These are phyloP conservation scores for Natrix natrix DNA, from an alignment of 2,797 vertebrate genomes.

Conservation along the genomic window DNA sequence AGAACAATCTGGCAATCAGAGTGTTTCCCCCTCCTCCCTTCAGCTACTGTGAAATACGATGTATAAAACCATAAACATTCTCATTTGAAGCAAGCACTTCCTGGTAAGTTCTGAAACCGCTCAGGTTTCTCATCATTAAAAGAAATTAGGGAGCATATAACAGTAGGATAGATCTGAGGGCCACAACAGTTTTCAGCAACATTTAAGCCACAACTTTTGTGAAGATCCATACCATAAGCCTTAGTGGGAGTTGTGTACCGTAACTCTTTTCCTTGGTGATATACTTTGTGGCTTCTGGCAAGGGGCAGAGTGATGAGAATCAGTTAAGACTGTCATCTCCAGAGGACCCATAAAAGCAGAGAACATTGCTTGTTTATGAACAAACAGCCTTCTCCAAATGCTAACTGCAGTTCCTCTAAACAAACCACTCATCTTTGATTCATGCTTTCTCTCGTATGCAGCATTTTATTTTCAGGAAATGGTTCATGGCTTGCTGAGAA, in stretches of 20 bases:
- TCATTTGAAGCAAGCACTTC: not conserved
- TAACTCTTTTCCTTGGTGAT: not conserved
- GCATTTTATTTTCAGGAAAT: constrained; percentile 11
- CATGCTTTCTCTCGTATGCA: not conserved
- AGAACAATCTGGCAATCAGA: not conserved
- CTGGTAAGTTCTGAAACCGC: not conserved
- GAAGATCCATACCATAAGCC: not conserved
- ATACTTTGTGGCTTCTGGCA: not conserved
- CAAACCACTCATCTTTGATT: not conserved
- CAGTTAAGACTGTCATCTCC: not conserved
- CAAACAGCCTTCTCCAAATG: not conserved
- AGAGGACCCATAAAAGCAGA: not conserved
- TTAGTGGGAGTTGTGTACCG: no score
- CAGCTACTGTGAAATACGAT: not conserved
- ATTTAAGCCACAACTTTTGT: not conserved
- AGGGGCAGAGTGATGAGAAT: not conserved
- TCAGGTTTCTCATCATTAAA: not conserved
- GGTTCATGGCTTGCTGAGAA: constrained; percentile 16
- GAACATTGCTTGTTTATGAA: not conserved
- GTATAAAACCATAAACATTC: not conserved
- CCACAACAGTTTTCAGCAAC: not conserved
- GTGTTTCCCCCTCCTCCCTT: not conserved
- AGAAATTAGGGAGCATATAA: not conserved
- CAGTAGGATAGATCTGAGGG: not conserved
- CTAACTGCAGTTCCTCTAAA: constrained; percentile 24